These are phyloP conservation scores for Phalacrocorax carbo DNA, from an alignment of 2,113 vertebrate genomes.

Conservation along the genomic window DNA sequence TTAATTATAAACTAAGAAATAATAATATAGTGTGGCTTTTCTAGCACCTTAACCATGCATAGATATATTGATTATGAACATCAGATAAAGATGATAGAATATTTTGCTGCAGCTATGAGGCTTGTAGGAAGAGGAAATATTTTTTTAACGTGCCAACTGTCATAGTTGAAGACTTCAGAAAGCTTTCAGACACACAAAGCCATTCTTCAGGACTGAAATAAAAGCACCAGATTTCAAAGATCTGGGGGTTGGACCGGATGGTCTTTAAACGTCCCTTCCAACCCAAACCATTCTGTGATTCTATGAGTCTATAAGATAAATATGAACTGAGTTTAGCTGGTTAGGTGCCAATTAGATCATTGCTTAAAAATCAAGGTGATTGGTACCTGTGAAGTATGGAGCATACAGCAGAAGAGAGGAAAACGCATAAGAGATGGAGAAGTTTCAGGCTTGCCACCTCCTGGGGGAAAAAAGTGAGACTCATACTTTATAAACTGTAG, in stretches of 20 bases:
- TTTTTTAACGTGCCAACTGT: neutral
- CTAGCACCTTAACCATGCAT: neutral
- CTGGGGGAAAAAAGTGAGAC: neutral
- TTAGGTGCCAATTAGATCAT: neutral
- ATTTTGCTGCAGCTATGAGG: neutral
- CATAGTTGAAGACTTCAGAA: neutral
- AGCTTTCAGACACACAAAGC: neutral
- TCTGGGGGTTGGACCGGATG: neutral
- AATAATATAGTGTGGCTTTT: neutral
- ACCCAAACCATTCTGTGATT: neutral
- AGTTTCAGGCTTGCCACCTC: neutral
- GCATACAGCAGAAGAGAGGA: neutral
- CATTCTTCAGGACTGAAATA: neutral
- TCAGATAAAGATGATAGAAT: neutral
- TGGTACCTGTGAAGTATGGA: neutral
- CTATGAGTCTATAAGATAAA: neutral
- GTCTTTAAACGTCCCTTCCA: neutral
- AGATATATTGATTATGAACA: neutral
- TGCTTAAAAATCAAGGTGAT: neutral
- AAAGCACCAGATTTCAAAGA: constrained; percentile 9
- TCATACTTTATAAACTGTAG: neutral
- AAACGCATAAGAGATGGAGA: neutral
- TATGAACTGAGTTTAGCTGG: neutral
- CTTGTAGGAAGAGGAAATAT: neutral
- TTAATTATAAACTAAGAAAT: neutral